Evolutionary conservation across 2,797 vertebrate species (phyloP).

Genomic region (Acanthopagrus latus): DNA sequence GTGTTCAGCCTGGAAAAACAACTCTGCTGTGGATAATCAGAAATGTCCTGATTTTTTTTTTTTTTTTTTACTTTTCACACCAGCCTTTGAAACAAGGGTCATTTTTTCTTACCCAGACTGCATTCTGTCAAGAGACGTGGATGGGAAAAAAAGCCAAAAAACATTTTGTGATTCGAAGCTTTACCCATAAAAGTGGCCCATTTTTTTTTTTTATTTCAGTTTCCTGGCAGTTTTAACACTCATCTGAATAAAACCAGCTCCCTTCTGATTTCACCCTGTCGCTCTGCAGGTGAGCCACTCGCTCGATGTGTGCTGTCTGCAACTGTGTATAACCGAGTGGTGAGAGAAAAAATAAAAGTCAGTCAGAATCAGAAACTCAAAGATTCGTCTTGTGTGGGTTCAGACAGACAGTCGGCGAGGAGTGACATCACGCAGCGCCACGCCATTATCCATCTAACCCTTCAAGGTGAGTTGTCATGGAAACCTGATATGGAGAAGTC

Average conservation of each 20-base stretch:
- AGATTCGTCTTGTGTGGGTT: neutral
- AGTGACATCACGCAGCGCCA: neutral
- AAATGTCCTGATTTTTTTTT: too few relatives aligned
- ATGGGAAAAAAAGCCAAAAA: too few relatives aligned
- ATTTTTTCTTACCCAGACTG: neutral
- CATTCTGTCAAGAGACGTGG: neutral
- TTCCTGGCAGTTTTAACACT: neutral
- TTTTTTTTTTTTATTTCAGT: neutral
- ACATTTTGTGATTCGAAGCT: too few relatives aligned
- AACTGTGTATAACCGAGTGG: neutral
- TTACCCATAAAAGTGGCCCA: neutral
- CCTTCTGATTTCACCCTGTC: too few relatives aligned
- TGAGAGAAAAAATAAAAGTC: too few relatives aligned
- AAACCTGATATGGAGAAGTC: slow-evolving; percentile 45
- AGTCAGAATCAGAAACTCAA: neutral
- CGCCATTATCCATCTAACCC: neutral
- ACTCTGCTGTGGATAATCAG: too few relatives aligned
- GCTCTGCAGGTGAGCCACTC: neutral
- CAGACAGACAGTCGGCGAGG: neutral
- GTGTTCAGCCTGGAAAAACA: too few relatives aligned
- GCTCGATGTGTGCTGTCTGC: neutral
- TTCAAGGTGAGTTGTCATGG: slow-evolving; percentile 60
- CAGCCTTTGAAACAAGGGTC: neutral
- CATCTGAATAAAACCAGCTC: neutral
- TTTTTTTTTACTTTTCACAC: too few relatives aligned